Evolutionary conservation across 2,113 vertebrate species (phyloP).

Genomic region (Ahaetulla prasina): DNA sequence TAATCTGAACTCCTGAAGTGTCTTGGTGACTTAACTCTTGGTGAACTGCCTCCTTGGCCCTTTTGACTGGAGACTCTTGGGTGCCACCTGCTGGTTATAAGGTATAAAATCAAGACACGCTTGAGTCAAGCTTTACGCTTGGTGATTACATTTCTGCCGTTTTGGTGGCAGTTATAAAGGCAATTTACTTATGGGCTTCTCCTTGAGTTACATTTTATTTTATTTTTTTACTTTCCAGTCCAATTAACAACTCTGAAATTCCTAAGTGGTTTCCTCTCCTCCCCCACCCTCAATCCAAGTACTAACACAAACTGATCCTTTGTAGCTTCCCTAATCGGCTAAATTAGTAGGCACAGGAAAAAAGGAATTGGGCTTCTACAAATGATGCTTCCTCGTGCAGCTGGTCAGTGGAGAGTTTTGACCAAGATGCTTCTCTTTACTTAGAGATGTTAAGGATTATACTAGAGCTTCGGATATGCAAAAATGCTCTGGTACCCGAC

Average conservation of each 20-base stretch:
- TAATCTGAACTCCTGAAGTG: not conserved
- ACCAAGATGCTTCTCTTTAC: not conserved
- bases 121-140: not conserved
- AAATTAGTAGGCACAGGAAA: not conserved
- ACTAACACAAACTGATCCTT: not conserved
- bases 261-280: not conserved
- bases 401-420: not conserved
- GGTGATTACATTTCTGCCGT: not conserved
- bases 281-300: not conserved
- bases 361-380: not conserved
- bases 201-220: not conserved
- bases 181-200: not conserved
- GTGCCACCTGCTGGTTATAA: not conserved
- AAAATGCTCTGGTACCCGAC: not conserved
- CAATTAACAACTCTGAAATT: not conserved
- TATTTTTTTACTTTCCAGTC: not conserved
- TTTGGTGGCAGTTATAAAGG: not conserved
- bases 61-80: not conserved
- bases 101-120: not conserved
- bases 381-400: not conserved
- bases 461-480: not conserved
- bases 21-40: fast-evolving
- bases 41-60: not conserved
- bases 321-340: not conserved
- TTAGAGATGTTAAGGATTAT: not conserved